A percentile compares a stretch with the other conserved stretches of the same genome.
These are phyloP conservation scores for Schizaphis graminum DNA, from an alignment of 2,888 invertebrate genomes.

Conservation along the genomic window DNA sequence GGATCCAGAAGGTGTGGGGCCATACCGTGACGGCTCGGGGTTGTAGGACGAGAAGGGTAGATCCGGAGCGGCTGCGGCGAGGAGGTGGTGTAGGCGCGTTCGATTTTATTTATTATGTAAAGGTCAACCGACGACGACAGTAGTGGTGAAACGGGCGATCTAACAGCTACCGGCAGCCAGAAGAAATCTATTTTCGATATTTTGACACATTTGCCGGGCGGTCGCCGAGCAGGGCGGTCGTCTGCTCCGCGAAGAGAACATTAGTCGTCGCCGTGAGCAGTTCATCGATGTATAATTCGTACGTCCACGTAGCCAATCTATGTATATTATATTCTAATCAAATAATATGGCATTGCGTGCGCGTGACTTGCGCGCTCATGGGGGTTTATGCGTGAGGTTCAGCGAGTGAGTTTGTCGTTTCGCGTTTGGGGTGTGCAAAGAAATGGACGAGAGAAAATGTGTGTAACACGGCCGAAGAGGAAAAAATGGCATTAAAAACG, in stretches of 20 bases:
- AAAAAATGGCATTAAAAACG: neutral
- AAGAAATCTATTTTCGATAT: neutral
- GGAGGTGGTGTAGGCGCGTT: neutral
- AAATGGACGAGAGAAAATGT: neutral
- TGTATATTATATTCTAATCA: neutral
- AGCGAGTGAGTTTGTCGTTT: neutral
- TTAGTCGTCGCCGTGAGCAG: neutral
- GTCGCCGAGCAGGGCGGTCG: neutral
- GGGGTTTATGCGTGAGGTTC: too few relatives aligned
- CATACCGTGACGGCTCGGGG: neutral
- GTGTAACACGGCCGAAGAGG: neutral
- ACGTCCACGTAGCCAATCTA: neutral
- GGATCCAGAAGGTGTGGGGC: neutral
- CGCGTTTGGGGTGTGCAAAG: neutral
- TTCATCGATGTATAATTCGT: neutral
- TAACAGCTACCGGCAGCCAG: neutral
- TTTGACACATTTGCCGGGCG: neutral
- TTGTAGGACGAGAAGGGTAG: neutral
- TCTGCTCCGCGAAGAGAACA: neutral
- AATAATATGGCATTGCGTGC: neutral
- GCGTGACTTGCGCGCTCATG: neutral
- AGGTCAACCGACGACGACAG: constrained; percentile 41
- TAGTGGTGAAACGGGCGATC: neutral
- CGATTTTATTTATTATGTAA: constrained; percentile 56
- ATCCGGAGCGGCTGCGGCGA: neutral